Base-by-base conservation (phyloP, 1,140 invertebrate species). In the Tetramorium alpestre region DNA sequence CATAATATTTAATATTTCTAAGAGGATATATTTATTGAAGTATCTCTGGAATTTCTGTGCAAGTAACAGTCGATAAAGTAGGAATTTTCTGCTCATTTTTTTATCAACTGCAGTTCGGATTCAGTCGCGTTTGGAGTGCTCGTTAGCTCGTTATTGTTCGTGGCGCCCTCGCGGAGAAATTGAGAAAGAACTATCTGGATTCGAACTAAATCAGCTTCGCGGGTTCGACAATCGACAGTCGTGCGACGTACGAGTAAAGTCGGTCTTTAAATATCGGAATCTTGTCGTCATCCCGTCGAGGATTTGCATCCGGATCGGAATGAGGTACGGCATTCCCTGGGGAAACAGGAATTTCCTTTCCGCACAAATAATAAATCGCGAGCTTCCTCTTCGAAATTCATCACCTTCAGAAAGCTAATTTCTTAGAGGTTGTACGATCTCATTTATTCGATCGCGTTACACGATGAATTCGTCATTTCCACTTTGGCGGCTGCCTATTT, bases 141-240 rank as follows among this genome's bases (percentile, higher is more conserved):
- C 28, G 44, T 16, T 60, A 3, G 11, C n/a, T 10, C 28, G 44
- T 16, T 60, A 3, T n/a, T 38, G n/a, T 41, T 2, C 4, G 76
- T 80, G 62, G 76, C 62, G 76, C 28, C 62, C 33, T 51, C n/a
- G 60, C n/a, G 47, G n/a, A 1, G 2, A 51, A n/a, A 80, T 7
- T 49, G 3, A 11, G 8, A 49, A 47, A 11, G 8, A 49, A 47
- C 3, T 28, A 18, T 8, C 2, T n/a, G 18, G 7, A 33, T 62
- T 76, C n/a, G 8, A 62, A 7, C 10, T 1, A 38, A 13, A 8
- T 28, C 4, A 38, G 7, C 25, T 38, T 51, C 7, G 22, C 44
- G 44, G 28, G 44, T 65, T 33, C 1, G 11, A 58, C 10, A n/a
- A 10, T 25, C 28, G 13, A 54, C 25, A n/a, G 73, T 25, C 4